Percentiles rank a stretch among this genome's conserved stretches.
phyloP scores from a whole-genome alignment of 2,888 invertebrate species.

The Melolontha melolontha region DNA sequence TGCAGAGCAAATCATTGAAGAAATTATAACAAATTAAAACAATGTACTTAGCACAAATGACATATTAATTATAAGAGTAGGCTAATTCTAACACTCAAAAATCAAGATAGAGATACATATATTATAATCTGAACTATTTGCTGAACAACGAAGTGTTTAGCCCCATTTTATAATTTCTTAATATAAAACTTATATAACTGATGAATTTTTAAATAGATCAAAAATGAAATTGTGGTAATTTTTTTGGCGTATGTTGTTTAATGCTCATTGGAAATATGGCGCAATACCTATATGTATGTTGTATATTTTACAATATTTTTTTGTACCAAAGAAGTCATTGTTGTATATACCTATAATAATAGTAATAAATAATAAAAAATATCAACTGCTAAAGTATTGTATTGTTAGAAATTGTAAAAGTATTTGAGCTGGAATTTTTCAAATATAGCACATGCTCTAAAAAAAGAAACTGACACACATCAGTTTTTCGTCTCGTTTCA shows the following conservation, averaged over 20 bases:
- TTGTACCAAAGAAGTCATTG: constrained; percentile 62
- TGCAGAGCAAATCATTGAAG: constrained; percentile 23
- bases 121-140: constrained; percentile 48
- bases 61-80: constrained; percentile 52
- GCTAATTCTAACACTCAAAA: constrained; percentile 50
- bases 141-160: constrained; percentile 58
- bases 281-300: constrained; percentile 55
- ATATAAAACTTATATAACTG: constrained; percentile 16
- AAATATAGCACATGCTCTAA: constrained; percentile 59
- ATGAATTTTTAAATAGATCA: constrained; percentile 21
- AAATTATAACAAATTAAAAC: constrained; percentile 50
- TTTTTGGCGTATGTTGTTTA: constrained; percentile 54
- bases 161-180: constrained; percentile 40
- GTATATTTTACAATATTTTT: constrained; percentile 59
- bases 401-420: constrained; percentile 56
- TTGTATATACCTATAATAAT: constrained; percentile 58
- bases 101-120: constrained; percentile 43
- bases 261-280: constrained; percentile 58
- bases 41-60: constrained; percentile 64
- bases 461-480: constrained; percentile 57
- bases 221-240: constrained; percentile 29
- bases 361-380: constrained; percentile 38
- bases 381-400: constrained; percentile 57
- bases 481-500: constrained; percentile 56
- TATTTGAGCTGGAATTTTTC: constrained; percentile 57